Percentiles rank a stretch among this genome's conserved stretches.
phyloP scores from a whole-genome alignment of 1,140 invertebrate genomes.

The Maconellicoccus hirsutus region DNA sequence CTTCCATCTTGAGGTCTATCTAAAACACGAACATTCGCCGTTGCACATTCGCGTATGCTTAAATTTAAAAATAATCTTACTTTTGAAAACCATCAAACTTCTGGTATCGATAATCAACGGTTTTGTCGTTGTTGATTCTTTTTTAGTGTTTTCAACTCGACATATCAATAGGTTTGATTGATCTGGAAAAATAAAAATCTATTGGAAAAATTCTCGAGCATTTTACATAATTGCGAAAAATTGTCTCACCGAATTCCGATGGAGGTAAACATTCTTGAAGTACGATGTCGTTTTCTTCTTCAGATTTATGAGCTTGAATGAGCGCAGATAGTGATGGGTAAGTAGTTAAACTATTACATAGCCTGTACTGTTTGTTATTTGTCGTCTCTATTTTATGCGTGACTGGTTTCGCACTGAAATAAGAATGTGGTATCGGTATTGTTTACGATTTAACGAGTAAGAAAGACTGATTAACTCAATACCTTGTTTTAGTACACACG shows the following conservation, averaged over 20 bases:
- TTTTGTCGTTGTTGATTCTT: background rate
- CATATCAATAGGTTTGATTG: slow-evolving; percentile 61
- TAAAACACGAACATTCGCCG: slow-evolving; percentile 30
- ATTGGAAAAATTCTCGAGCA: background rate
- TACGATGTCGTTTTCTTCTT: slow-evolving; percentile 36
- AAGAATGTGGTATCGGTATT: slow-evolving; percentile 25
- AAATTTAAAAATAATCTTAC: slow-evolving; percentile 33
- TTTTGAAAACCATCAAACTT: slow-evolving; percentile 51
- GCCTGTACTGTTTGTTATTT: background rate
- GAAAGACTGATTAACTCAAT: slow-evolving; percentile 20
- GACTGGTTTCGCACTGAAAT: slow-evolving; percentile 47
- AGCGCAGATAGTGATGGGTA: slow-evolving; percentile 52
- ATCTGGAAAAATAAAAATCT: slow-evolving; percentile 39
- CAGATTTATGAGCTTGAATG: slow-evolving; percentile 45
- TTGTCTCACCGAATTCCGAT: slow-evolving; percentile 75
- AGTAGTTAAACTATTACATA: slow-evolving; percentile 38
- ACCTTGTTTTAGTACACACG: slow-evolving; percentile 57
- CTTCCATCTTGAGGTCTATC: slow-evolving; percentile 47
- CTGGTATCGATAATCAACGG: slow-evolving; percentile 47
- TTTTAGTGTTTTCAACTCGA: slow-evolving; percentile 33
- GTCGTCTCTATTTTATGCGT: slow-evolving; percentile 43
- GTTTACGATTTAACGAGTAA: background rate
- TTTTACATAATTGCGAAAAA: slow-evolving; percentile 22
- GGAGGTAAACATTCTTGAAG: slow-evolving; percentile 64
- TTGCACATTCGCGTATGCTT: background rate